phyloP scores from a whole-genome alignment of 2,113 vertebrate species.

The Sclerurus mexicanus region DNA sequence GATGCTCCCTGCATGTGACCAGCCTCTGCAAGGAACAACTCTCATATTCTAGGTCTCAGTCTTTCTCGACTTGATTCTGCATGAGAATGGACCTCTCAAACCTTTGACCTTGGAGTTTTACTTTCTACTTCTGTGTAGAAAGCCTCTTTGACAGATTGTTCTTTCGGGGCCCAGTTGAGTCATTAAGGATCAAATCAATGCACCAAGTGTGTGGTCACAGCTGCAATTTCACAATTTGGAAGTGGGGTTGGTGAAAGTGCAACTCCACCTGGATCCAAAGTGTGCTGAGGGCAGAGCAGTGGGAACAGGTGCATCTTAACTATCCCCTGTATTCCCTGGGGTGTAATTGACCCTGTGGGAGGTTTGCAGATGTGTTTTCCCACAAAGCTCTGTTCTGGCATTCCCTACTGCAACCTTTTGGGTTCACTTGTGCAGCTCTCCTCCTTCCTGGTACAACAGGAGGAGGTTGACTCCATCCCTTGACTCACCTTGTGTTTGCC shows the following conservation, averaged over 20 bases:
- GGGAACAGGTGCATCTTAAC: too few relatives aligned
- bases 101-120: constrained; percentile 31
- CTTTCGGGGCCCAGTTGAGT: not conserved
- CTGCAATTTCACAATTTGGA: not conserved
- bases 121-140: constrained; percentile 57
- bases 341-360: not conserved
- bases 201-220: not conserved
- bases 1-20: constrained; percentile 64
- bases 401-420: not conserved
- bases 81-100: constrained; percentile 53
- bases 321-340: not conserved
- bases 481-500: not conserved
- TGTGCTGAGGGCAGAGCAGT: not conserved
- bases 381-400: not conserved
- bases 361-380: not conserved
- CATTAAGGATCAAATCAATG: not conserved
- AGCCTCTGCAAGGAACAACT: constrained; percentile 66
- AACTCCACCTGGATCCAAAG: not conserved
- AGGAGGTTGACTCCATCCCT: not conserved
- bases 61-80: constrained; percentile 39
- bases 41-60: constrained; percentile 63
- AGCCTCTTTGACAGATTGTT: constrained; percentile 67
- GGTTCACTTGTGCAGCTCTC: not conserved
- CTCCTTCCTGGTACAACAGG: not conserved
- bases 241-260: not conserved